These are phyloP conservation scores for Trialeurodes vaporariorum DNA, from an alignment of 1,140 invertebrate genomes.

Conservation along the genomic window DNA sequence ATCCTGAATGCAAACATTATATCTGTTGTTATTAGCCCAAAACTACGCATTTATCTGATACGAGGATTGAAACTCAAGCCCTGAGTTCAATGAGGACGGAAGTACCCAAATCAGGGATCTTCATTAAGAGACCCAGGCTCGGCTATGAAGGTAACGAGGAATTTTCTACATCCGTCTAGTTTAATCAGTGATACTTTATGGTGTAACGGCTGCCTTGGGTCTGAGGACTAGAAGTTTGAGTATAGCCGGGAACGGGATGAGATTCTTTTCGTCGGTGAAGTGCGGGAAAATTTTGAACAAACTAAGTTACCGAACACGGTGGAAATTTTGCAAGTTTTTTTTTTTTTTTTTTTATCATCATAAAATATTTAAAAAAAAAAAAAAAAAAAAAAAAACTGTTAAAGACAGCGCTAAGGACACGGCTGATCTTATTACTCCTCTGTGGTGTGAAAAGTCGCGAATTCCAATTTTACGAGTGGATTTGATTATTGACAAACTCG, in stretches of 20 bases:
- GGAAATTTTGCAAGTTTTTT: not conserved
- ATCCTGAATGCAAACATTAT: too few species aligned
- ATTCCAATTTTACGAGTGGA: not conserved
- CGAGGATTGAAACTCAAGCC: too few species aligned
- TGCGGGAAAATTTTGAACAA: not conserved
- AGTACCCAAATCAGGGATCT: too few species aligned
- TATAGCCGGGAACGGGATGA: not conserved
- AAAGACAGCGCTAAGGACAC: not conserved
- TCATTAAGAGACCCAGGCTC: too few species aligned
- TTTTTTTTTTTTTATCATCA: not conserved
- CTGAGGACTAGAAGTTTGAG: not conserved
- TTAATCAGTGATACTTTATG: too few species aligned
- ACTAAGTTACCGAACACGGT: not conserved
- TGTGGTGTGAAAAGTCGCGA: not conserved
- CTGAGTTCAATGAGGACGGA: too few species aligned
- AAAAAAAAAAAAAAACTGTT: not conserved
- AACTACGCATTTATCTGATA: too few species aligned
- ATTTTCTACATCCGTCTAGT: too few species aligned
- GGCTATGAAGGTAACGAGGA: too few species aligned
- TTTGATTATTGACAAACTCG: not conserved
- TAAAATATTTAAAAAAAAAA: too few species aligned
- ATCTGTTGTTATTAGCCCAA: too few species aligned
- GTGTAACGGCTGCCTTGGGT: not conserved
- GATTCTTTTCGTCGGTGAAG: not conserved
- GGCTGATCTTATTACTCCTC: not conserved